Conservation (phyloP, 2,888 invertebrate species). For the Archips xylosteana region DNA sequence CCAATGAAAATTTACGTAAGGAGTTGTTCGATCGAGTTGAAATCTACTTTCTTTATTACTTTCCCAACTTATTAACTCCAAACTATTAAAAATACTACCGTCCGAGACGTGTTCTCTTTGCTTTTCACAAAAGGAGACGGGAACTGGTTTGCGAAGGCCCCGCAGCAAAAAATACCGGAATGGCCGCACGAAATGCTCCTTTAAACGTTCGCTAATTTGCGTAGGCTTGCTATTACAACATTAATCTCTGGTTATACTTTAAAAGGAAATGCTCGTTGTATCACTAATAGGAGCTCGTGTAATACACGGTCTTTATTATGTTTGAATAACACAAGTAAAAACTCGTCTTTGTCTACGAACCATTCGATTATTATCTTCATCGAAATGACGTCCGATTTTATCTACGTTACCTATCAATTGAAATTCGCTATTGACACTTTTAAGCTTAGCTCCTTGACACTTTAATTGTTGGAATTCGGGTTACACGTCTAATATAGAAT, state of each 20-base stretch:
- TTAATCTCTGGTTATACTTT: constrained; percentile 47
- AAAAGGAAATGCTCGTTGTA: constrained; percentile 38
- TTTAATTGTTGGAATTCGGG: constrained; percentile 9
- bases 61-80: constrained; percentile 16
- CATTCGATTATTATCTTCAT: constrained; percentile 7
- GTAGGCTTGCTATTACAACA: constrained; percentile 54
- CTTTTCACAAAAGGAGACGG: constrained; percentile 36
- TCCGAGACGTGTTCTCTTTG: constrained; percentile 42
- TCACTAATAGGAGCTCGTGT: constrained; percentile 33
- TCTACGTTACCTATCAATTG: not conserved
- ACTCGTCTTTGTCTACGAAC: constrained; percentile 18
- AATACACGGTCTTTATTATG: constrained; percentile 34
- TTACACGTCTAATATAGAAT: constrained; percentile 32
- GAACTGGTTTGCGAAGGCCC: constrained; percentile 41
- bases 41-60: constrained; percentile 23
- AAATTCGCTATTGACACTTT: not conserved
- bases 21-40: not conserved
- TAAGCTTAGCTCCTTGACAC: not conserved
- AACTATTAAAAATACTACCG: constrained; percentile 38
- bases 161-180: constrained; percentile 46
- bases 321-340: constrained; percentile 27
- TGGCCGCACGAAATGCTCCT: constrained; percentile 48
- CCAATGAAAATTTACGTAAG: constrained; percentile 4
- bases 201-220: constrained; percentile 53
- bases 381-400: constrained; percentile 8